phyloP scores from a whole-genome alignment of 2,797 vertebrate species.

The Meda fulgida region DNA sequence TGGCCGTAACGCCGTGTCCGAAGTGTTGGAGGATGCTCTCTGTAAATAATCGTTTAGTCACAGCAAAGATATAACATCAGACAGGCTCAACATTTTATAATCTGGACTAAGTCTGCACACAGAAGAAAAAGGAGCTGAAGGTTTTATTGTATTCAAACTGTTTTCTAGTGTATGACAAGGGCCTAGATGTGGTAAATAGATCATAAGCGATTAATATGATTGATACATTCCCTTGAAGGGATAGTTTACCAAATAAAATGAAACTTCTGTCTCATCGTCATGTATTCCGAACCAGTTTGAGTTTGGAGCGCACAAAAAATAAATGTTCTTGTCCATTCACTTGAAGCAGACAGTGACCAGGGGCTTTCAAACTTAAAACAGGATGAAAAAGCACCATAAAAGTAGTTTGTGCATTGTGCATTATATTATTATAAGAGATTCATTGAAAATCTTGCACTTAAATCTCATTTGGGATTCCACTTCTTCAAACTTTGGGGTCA shows the following conservation, averaged over 20 bases:
- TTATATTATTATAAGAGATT: neutral
- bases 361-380: neutral
- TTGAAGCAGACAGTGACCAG: neutral
- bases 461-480: neutral
- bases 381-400: neutral
- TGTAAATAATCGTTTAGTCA: slow-evolving; percentile 56
- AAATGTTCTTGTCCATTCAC: neutral
- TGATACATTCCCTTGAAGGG: neutral
- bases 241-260: neutral
- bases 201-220: neutral
- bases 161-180: neutral
- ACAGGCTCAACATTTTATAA: slow-evolving; percentile 49
- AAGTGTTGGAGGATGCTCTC: slow-evolving; percentile 27
- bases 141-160: neutral
- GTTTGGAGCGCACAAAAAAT: neutral
- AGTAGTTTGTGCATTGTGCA: neutral
- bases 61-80: slow-evolving; percentile 47
- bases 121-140: slow-evolving; percentile 11
- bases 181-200: neutral
- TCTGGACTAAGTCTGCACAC: slow-evolving; percentile 55
- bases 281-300: neutral
- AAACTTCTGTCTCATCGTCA: neutral
- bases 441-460: neutral
- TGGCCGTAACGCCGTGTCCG: slow-evolving; percentile 36
- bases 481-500: neutral